Conservation (phyloP, 2,113 vertebrate species). For the Baryphthengus martii region DNA sequence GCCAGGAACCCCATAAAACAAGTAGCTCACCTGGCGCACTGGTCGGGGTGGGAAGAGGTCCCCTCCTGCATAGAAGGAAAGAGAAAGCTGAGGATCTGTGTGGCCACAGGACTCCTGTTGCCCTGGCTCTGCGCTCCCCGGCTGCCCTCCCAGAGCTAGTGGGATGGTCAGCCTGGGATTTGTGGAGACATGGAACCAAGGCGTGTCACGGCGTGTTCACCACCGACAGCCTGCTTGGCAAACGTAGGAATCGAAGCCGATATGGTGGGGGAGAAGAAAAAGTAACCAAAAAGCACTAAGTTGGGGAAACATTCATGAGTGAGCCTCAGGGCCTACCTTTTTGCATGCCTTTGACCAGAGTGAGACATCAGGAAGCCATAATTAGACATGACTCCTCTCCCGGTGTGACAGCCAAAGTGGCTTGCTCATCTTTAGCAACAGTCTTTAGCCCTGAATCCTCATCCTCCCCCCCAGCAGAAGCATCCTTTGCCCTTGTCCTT, state of each 20-base stretch:
- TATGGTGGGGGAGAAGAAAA: rapidly evolving
- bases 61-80: constrained; percentile 79
- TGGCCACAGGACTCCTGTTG: neutral
- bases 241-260: rapidly evolving
- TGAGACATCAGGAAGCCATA: neutral
- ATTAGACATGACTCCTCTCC: neutral
- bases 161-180: neutral
- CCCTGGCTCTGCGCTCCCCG: neutral
- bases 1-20: neutral
- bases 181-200: neutral
- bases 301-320: neutral
- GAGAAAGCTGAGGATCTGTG: neutral
- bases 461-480: neutral
- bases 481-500: neutral
- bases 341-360: neutral
- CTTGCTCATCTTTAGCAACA: neutral
- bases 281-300: neutral
- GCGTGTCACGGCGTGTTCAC: neutral
- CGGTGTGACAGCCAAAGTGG: neutral
- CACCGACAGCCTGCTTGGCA: neutral
- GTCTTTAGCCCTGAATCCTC: neutral
- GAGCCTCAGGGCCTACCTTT: neutral
- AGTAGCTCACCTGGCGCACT: constrained; percentile 49
- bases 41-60: constrained; percentile 73
- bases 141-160: neutral